A percentile compares a stretch with the other conserved stretches of the same genome.
Conservation (phyloP, 2,797 vertebrate species). For the Sphenodon punctatus region DNA sequence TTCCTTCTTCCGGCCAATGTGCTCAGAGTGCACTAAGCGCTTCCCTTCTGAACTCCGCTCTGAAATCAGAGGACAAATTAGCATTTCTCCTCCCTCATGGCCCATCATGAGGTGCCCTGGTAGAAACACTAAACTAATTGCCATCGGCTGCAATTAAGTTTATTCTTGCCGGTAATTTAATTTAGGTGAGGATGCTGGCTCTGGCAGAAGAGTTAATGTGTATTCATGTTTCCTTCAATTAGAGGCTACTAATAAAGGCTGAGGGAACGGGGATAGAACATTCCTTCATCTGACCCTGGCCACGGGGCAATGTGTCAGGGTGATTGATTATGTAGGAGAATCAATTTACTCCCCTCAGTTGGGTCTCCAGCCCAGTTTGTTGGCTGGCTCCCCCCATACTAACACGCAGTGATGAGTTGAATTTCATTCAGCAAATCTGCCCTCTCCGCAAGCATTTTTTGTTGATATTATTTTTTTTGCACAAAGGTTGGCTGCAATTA, state of each 20-base stretch:
- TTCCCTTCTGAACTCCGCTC: neutral
- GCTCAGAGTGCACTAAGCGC: neutral
- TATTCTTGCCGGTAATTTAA: neutral
- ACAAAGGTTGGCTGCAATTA: neutral
- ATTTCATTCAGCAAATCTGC: neutral
- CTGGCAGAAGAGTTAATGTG: neutral
- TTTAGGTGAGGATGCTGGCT: neutral
- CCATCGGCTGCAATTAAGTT: neutral
- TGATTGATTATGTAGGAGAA: no score
- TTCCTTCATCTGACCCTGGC: fast-evolving
- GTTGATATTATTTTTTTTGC: neutral
- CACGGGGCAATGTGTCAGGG: neutral
- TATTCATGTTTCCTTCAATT: neutral
- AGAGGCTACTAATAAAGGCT: fast-evolving
- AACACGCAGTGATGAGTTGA: no score
- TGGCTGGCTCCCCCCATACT: no score
- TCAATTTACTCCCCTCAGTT: no score
- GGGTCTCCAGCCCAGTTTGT: no score
- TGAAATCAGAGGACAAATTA: neutral
- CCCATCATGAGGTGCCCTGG: neutral
- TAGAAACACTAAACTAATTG: neutral
- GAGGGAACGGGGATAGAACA: fast-evolving
- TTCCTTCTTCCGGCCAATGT: neutral
- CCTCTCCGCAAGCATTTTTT: no score
- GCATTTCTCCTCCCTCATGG: neutral